phyloP scores from a whole-genome alignment of 2,113 vertebrate species.

The Taxidea taxus region DNA sequence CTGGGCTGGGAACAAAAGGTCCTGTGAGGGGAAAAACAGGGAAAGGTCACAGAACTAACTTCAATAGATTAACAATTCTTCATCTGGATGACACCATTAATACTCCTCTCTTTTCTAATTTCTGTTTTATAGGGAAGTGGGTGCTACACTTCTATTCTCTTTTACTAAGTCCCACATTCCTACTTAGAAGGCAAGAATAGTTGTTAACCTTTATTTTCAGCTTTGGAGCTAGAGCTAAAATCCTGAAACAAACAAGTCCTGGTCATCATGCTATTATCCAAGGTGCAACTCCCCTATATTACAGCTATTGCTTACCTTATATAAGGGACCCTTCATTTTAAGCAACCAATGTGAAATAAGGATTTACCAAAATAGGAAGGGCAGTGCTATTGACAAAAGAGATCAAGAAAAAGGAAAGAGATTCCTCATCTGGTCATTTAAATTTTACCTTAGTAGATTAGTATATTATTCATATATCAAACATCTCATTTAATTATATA shows the following conservation, averaged over 20 bases:
- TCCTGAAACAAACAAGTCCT: not conserved
- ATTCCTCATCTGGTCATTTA: not conserved
- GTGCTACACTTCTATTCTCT: not conserved
- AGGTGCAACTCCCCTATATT: not conserved
- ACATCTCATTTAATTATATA: not conserved
- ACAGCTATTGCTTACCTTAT: not conserved
- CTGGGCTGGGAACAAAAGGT: not conserved
- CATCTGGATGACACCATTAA: not conserved
- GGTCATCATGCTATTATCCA: not conserved
- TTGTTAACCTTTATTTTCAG: conserved; percentile 4
- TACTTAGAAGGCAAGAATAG: not conserved
- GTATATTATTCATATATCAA: not conserved
- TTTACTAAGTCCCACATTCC: not conserved
- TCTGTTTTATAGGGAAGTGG: not conserved
- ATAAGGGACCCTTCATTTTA: not conserved
- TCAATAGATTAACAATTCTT: not conserved
- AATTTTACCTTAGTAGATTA: not conserved
- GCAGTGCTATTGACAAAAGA: not conserved
- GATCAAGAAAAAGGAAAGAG: not conserved
- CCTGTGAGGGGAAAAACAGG: not conserved
- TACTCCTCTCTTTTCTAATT: not conserved
- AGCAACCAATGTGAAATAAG: not conserved
- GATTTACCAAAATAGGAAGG: not conserved
- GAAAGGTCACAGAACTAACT: not conserved
- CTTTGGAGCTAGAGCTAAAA: conserved; percentile 4